Base-by-base conservation (phyloP, 2,888 invertebrate species). In the Oxycera nigricornis region DNA sequence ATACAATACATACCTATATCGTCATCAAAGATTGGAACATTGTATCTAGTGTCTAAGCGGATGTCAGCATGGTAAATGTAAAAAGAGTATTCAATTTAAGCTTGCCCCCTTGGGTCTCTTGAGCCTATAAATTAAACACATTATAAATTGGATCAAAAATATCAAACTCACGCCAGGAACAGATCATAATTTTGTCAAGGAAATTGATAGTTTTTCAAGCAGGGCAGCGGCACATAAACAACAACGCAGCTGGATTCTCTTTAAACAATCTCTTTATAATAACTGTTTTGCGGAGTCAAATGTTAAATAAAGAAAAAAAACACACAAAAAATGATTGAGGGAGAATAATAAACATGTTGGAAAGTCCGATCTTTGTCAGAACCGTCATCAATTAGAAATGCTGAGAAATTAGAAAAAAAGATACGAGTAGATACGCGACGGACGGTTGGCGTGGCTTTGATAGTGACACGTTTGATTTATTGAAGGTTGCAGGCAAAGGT, bases 351-450 rank as follows among this genome's bases (percentile, higher is more conserved):
- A 55, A 55, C 20, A 55, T 55, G 55, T 55, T 55, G 20, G 2
- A 24, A n/a, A 55, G 55, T 24, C 24, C 9, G 55, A 9, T 20
- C 55, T 55, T 55, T 55, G 55, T 55, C 55, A 55, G 55, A 55
- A 24, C 24, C 55, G 55, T 55, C 55, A 55, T 55, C 55, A 55
- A 55, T 55, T 55, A 55, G 55, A 55, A 24, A 6, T 55, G 55
- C 24, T 22, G 4, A 24, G 17, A 55, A 22, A 55, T 55, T 20
- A 55, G 17, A 6, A 20, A 22, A 55, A 55, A 22, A 9, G 20
- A 22, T 11, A 2, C 24, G 4, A 4, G 24, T 20, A 55, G 24
- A 6, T 22, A 20, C 4, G 4, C 9, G 17, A 55, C 20, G 1
- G 55, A 55, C 17, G 11, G 50, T 1, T 55, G 17, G 22, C 9